Conservation (phyloP, 1,140 invertebrate genomes). For the Neodiprion lecontei region DNA sequence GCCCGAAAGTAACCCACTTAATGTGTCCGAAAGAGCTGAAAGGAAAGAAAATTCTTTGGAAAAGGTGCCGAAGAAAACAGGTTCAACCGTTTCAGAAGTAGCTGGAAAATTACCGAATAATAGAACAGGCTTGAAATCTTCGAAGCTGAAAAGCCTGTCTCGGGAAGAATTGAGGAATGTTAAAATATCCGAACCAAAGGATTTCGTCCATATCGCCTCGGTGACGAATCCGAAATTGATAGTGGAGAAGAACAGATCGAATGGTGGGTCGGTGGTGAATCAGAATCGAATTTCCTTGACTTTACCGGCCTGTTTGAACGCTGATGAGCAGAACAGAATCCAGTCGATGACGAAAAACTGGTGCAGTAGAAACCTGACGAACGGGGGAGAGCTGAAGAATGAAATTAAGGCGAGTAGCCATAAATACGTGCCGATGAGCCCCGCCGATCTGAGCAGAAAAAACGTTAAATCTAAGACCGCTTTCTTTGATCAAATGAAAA, state of each 20-base stretch:
- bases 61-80: constrained; percentile 20
- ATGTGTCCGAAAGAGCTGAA: constrained; percentile 24
- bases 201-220: constrained; percentile 55
- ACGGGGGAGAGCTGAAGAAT: neutral
- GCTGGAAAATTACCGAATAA: neutral
- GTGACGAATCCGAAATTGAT: constrained; percentile 43
- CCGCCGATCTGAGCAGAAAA: neutral
- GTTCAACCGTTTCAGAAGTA: neutral
- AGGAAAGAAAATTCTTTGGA: neutral
- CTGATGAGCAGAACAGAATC: neutral
- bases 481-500: neutral
- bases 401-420: neutral
- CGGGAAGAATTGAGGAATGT: constrained; percentile 39
- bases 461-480: neutral
- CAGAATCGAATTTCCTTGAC: constrained; percentile 15
- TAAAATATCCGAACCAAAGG: constrained; percentile 48
- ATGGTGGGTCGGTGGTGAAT: constrained; percentile 38
- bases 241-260: constrained; percentile 10
- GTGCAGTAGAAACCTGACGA: neutral
- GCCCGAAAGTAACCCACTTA: constrained; percentile 11
- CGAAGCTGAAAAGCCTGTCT: constrained; percentile 27
- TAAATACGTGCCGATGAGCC: neutral
- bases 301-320: constrained; percentile 20
- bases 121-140: neutral
- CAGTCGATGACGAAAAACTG: neutral